Percentiles rank a stretch among this genome's conserved stretches.
Evolutionary conservation across 2,888 invertebrate species (phyloP).

Genomic region (Nowickia ferox): DNA sequence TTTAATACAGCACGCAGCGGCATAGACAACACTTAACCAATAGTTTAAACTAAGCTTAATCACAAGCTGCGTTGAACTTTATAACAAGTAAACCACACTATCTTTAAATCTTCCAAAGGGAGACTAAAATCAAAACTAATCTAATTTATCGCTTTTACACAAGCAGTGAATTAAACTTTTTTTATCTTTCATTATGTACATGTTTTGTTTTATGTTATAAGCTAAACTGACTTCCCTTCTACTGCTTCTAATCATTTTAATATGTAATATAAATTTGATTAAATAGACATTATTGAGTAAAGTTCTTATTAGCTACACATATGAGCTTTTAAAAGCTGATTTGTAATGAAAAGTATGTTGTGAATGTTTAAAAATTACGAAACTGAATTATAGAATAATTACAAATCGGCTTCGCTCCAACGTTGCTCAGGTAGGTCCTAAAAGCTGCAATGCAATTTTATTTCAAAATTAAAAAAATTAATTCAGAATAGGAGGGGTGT

Average conservation of each 20-base stretch:
- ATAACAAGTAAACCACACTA: slow-evolving; percentile 12
- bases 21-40: slow-evolving; percentile 49
- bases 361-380: not conserved
- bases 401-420: slow-evolving; percentile 64
- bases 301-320: slow-evolving; percentile 4
- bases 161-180: not conserved
- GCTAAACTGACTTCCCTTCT: slow-evolving; percentile 52
- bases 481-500: too few relatives aligned
- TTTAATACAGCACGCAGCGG: slow-evolving; percentile 62
- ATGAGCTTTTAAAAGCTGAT: slow-evolving; percentile 56
- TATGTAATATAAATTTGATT: slow-evolving; percentile 47
- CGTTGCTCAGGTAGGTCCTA: slow-evolving; percentile 66
- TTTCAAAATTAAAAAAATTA: not conserved
- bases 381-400: slow-evolving; percentile 10
- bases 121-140: slow-evolving; percentile 42
- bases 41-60: slow-evolving; percentile 50
- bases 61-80: slow-evolving; percentile 67
- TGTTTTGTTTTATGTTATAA: slow-evolving; percentile 18
- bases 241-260: slow-evolving; percentile 33
- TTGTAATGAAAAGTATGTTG: slow-evolving; percentile 24
- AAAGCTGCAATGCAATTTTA: not conserved
- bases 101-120: slow-evolving; percentile 32
- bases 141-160: slow-evolving; percentile 19
- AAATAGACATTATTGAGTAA: slow-evolving; percentile 35
- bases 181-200: not conserved